These are phyloP conservation scores for Calameuta pallipes DNA, from an alignment of 2,888 invertebrate genomes.

Conservation along the genomic window DNA sequence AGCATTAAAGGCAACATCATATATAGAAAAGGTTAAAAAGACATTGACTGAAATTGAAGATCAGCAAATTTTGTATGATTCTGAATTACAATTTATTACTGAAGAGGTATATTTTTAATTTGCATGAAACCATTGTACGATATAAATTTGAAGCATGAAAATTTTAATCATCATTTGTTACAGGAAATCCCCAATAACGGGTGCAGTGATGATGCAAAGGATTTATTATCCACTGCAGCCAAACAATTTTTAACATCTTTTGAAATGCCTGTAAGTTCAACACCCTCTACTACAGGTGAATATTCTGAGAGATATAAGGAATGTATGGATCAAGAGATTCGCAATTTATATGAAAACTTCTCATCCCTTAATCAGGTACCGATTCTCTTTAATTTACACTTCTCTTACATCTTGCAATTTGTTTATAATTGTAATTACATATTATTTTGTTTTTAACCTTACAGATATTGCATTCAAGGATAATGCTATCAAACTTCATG, in stretches of 20 bases:
- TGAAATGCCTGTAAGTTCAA: constrained; percentile 11
- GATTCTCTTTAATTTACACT: neutral
- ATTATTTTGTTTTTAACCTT: neutral
- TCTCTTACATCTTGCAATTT: neutral
- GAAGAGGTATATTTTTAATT: neutral
- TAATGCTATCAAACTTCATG: constrained; percentile 31
- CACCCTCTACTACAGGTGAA: no score
- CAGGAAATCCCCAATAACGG: neutral
- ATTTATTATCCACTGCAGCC: no score
- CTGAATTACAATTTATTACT: neutral
- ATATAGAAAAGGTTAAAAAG: constrained; percentile 30
- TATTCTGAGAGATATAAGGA: no score
- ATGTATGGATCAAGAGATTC: constrained; percentile 18
- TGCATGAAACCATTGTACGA: neutral
- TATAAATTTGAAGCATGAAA: neutral
- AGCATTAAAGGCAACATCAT: constrained; percentile 27
- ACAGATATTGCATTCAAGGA: constrained; percentile 36
- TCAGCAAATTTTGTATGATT: neutral
- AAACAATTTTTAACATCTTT: constrained; percentile 43
- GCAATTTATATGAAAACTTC: constrained; percentile 36
- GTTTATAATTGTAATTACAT: neutral
- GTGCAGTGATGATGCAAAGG: neutral
- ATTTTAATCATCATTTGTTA: neutral
- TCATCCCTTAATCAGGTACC: constrained; percentile 40
- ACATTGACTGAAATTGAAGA: neutral